phyloP scores from a whole-genome alignment of 2,888 invertebrate species.

The Clitarchus hookeri region DNA sequence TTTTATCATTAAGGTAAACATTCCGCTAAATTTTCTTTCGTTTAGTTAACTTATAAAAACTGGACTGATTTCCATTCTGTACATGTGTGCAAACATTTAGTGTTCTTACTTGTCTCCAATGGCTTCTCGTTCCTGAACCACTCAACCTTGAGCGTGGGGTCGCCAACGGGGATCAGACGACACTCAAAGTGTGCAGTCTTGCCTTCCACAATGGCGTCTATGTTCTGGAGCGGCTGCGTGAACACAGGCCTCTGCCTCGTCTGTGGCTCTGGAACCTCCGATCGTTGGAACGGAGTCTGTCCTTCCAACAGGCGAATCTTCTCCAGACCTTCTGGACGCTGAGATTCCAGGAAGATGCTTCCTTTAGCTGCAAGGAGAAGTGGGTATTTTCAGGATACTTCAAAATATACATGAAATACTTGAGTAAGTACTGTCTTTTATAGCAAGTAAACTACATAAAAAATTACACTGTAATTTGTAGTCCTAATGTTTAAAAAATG shows the following conservation, averaged over 20 bases:
- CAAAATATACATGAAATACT: too few relatives aligned
- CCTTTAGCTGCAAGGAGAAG: slow-evolving; percentile 63
- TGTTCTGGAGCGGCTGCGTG: slow-evolving; percentile 90
- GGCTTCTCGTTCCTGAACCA: slow-evolving; percentile 94
- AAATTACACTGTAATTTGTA: too few relatives aligned
- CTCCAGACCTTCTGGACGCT: slow-evolving; percentile 93
- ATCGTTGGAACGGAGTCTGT: slow-evolving; percentile 75
- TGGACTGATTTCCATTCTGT: background rate
- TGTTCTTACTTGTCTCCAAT: slow-evolving; percentile 74
- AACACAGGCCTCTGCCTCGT: slow-evolving; percentile 92
- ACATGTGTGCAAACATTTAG: background rate
- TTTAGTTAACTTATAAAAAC: too few relatives aligned
- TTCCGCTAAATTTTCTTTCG: too few relatives aligned
- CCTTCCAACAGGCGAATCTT: slow-evolving; percentile 88
- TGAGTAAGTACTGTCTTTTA: too few relatives aligned
- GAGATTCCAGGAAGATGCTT: slow-evolving; percentile 85
- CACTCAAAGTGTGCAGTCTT: slow-evolving; percentile 96
- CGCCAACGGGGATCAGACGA: slow-evolving; percentile 90
- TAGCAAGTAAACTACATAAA: too few relatives aligned
- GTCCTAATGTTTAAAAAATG: too few relatives aligned
- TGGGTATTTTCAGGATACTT: too few relatives aligned
- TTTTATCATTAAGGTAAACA: too few relatives aligned
- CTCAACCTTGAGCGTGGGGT: slow-evolving; percentile 92
- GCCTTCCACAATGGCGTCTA: slow-evolving; percentile 84
- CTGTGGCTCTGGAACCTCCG: slow-evolving; percentile 78